Base-by-base conservation (phyloP, 2,113 vertebrate species). In the Vulpes ferrilata region DNA sequence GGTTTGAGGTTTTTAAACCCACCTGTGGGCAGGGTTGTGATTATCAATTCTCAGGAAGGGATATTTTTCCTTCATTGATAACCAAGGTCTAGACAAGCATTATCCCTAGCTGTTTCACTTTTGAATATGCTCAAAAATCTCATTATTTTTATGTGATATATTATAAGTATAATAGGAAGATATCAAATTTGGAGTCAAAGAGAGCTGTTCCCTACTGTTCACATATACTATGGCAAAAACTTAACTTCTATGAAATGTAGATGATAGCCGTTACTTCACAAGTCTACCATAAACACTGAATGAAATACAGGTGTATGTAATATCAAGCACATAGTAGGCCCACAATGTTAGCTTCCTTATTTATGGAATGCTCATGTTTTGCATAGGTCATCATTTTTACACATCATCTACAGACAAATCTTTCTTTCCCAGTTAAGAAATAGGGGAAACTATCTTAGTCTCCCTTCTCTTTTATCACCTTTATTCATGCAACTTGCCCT, bases 291-390 rank as follows among this genome's bases (percentile, higher is more conserved):
- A 71, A 88, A 88, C 53, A 64, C 8, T 64, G 20, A 90, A 78
- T 25, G 15, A 64, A 38, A 57, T 79, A 35, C 13, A 16, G 38
- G 64, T 65, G 4, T 43, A 25, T 79, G 7, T 82, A 12, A 57
- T 51, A 69, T 11, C 27, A 79, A 48, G 7, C 25, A 90, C 16
- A 69, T 0, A 83, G 32, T 23, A 79, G 32, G n/a, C 7, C 51
- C 38, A 65, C 7, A 23, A 2, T 12, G 4, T 32, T 67, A 93
- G 6, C 35, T 71, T 57, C 64, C 30, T 81, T 35, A n/a, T 7
- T 95, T 62, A 79, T 25, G 8, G 48, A 89, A 78, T 88, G 35
- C 1, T 90, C 57, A 32, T 60, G 13, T n/a, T 94, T 73, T 71
- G 7, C 23, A 60, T 20, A 65, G 57, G 38, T 55, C n/a, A 74